Base-by-base conservation (phyloP, 1,140 invertebrate genomes). In the Formica selysi region DNA sequence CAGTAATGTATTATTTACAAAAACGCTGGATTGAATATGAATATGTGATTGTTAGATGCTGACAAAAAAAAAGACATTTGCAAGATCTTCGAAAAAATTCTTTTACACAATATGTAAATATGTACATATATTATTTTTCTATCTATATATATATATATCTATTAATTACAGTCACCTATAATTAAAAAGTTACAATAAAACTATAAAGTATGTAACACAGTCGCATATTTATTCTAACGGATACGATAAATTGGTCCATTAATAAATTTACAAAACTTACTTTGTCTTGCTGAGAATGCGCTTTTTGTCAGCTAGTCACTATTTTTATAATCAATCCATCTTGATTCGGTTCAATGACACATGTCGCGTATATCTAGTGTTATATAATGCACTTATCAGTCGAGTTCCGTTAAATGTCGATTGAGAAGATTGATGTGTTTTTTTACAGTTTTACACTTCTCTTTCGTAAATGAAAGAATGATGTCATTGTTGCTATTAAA, bases 61-160 rank as follows among this genome's bases (percentile, higher is more conserved):
- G 26, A 26, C 29, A 22, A 22, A 36, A 36, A 80, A 32, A 76
- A 38, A 73, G 32, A 74, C 3, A 74, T 29, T 36, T 3, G 68
- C 73, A 71, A 54, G 41, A 78, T 54, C 16, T 64, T 90, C 61
- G 11, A 83, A 91, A 87, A 89, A 86, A 85, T 65, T 48, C 54
- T 74, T 36, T 81, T 73, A 68, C 51, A 76, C 16, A 19, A 29
- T 32, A 44, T 38, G 11, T 29, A 36, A 80, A n/a, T 84, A 89
- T 74, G 5, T 87, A 87, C 79, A 81, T 44, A 79, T 64, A 76
- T 54, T 76, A 64, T 32, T 44, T 64, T 2, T 76, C 5, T 41
- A 8, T 41, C 41, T 48, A 78, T 51, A 5, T 51, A 16, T 78
- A 64, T 62, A 44, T 41, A 65, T 26, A 51, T 57, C 16, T 36